Evolutionary conservation across 1,140 invertebrate species (phyloP).

Genomic region (Diorhabda elongata): DNA sequence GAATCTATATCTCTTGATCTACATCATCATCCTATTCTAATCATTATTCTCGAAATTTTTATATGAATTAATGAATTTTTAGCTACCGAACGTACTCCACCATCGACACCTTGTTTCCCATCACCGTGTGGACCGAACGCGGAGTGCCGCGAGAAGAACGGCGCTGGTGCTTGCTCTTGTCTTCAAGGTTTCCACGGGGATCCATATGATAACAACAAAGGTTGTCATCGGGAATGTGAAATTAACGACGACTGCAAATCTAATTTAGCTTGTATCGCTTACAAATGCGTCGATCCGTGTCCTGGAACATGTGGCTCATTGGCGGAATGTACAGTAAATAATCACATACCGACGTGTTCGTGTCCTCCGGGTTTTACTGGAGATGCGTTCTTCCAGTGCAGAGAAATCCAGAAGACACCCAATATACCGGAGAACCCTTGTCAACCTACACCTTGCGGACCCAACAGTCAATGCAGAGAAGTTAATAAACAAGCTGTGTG

Average conservation of each 20-base stretch:
- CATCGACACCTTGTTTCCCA: slow-evolving; percentile 60
- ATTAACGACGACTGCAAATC: slow-evolving; percentile 67
- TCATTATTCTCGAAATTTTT: neutral
- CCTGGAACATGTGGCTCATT: slow-evolving; percentile 67
- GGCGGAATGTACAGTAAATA: slow-evolving; percentile 68
- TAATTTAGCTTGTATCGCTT: slow-evolving; percentile 66
- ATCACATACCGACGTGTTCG: slow-evolving; percentile 71
- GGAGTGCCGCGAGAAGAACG: slow-evolving; percentile 69
- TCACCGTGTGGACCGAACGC: slow-evolving; percentile 77
- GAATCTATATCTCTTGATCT: slow-evolving; percentile 18
- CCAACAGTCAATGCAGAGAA: slow-evolving; percentile 61
- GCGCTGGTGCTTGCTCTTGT: slow-evolving; percentile 73
- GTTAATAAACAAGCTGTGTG: slow-evolving; percentile 57
- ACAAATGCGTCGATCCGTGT: slow-evolving; percentile 74
- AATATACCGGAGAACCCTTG: slow-evolving; percentile 53
- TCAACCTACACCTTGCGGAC: slow-evolving; percentile 61
- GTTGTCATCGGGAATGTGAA: slow-evolving; percentile 75
- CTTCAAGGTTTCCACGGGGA: slow-evolving; percentile 70
- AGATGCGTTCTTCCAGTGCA: slow-evolving; percentile 76
- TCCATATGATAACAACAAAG: slow-evolving; percentile 61
- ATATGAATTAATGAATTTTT: slow-evolving; percentile 24
- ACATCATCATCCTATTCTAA: neutral
- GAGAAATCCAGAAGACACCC: slow-evolving; percentile 47
- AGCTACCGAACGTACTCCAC: slow-evolving; percentile 42
- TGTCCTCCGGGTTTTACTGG: slow-evolving; percentile 71